Evolutionary conservation across 2,113 vertebrate species (phyloP), one percentile per base, ranked within the genome.

Genomic region (Toxotes jaculatrix): DNA sequence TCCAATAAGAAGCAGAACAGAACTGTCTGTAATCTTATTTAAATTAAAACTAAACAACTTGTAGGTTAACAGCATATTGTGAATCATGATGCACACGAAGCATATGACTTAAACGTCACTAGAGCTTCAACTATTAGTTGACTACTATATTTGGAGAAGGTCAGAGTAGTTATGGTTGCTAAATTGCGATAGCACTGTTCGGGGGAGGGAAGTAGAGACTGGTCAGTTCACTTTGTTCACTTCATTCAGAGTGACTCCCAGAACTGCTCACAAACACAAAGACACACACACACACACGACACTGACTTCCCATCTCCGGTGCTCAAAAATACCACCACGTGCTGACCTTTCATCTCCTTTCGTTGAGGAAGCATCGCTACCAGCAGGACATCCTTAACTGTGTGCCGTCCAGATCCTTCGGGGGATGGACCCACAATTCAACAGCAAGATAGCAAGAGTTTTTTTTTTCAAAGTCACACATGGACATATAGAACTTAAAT

Each of bases 341-440:
- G 60, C 40, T 77, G 80, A 83, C 73, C 82, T 80, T 75, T 83
- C 80, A 36, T 80, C 74, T 82, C 21, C 53, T 80, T 80, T 77
- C 71, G 70, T 80, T 27, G 1, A 85, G 88, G 84, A 92, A 88
- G 51, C 71, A 51, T 76, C n/a, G 4, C 66, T 71, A 27, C 66
- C 80, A 84, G 75, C 86, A 87, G 84, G 86, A 90, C 75, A 83
- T 88, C 82, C 90, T 90, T 68, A 69, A 11, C 62, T 60, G 45
- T 23, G 36, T 23, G 23, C 72, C 36, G 10, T 80, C 31, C n/a
- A 23, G 51, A 7, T 77, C 61, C 32, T 32, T 9, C 19, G 42
- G 55, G 79, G 79, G 43, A 76, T 7, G 16, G 63, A 77, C 57
- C 34, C 36, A 42, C 36, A 70, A 78, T 61, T 36, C 51, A 67